Base-by-base conservation (phyloP, 1,140 invertebrate genomes). In the Pogonus chalceus region DNA sequence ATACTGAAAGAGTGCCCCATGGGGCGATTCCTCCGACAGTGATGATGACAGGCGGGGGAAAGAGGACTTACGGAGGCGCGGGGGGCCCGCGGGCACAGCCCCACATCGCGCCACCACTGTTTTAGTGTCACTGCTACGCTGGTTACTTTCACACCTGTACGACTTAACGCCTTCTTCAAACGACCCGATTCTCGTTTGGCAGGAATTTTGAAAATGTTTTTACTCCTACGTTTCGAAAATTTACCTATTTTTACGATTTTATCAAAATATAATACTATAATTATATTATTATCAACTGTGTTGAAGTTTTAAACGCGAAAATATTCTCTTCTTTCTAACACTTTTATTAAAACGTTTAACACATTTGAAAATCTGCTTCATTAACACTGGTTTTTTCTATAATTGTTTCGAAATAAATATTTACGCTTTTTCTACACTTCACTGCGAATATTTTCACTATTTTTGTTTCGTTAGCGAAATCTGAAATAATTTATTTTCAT, bases 71-170 rank as follows among this genome's bases (percentile, higher is more conserved):
- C 43, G 50, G 60, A 49, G 54, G 60, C 58, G 58, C 60, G 58
- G 59, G 59, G 52, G 57, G 60, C 62, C 63, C 60, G 56, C 64
- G 66, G 65, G 61, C 68, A 70, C 49, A 69, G 65, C 65, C 67
- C 68, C 66, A 67, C 68, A 70, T 70, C 68, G 58, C 67, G 65
- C 68, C 68, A 70, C 68, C 67, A 69, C 65, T 67, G 62, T 61
- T 70, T 70, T 51, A 70, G 58, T 47, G 64, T 66, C 62, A 70
- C 66, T 60, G 68, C 65, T 61, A 69, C 66, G 53, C 65, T 64
- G 35, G 63, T 63, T 52, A 65, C 64, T 57, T 67, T 69, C 46
- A 57, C 62, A 56, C 60, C 59, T 47, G 56, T 43, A 43, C 37
- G 37, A 43, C 37, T 12, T 4, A 43, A 16, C 7, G 37, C 37